Conservation (phyloP, 2,888 invertebrate genomes). For the Cosmorhoe ocellata region DNA sequence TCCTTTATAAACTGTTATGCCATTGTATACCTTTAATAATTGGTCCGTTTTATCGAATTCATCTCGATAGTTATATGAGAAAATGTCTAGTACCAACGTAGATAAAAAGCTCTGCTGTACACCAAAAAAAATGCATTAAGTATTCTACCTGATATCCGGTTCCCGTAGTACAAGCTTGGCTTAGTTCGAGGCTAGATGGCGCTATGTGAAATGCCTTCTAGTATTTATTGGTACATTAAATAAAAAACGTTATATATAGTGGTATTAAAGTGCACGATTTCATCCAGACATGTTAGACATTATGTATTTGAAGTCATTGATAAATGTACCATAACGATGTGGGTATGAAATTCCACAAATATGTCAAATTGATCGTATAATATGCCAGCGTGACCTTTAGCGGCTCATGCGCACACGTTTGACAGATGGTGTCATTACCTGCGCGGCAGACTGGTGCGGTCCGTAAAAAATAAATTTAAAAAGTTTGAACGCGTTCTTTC, state of each 20-base stretch:
- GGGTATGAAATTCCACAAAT: conserved; percentile 27
- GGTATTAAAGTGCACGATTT: no score
- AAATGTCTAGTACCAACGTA: no score
- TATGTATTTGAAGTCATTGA: no score
- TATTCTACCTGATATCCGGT: no score
- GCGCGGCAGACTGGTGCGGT: conserved; percentile 37
- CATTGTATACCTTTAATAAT: conserved; percentile 22
- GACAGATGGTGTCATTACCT: conserved; percentile 52
- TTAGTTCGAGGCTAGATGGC: no score
- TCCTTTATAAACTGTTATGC: conserved; percentile 18
- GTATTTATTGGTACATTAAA: no score
- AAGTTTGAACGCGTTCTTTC: conserved; percentile 42
- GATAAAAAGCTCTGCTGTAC: no score
- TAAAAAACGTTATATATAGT: no score
- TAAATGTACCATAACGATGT: conserved; percentile 24
- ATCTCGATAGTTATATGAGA: conserved; percentile 1
- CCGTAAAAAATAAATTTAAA: conserved; percentile 36
- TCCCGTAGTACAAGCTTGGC: no score
- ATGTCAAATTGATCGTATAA: conserved; percentile 29
- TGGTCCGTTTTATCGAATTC: conserved; percentile 26
- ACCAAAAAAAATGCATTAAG: no score
- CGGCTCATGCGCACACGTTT: conserved; percentile 40
- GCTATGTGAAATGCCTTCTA: no score
- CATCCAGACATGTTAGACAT: no score
- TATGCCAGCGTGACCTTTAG: conserved; percentile 35